Evolutionary conservation across 2,888 invertebrate species (phyloP), one percentile per base, ranked within the genome.

Genomic region (Philonicus albiceps): DNA sequence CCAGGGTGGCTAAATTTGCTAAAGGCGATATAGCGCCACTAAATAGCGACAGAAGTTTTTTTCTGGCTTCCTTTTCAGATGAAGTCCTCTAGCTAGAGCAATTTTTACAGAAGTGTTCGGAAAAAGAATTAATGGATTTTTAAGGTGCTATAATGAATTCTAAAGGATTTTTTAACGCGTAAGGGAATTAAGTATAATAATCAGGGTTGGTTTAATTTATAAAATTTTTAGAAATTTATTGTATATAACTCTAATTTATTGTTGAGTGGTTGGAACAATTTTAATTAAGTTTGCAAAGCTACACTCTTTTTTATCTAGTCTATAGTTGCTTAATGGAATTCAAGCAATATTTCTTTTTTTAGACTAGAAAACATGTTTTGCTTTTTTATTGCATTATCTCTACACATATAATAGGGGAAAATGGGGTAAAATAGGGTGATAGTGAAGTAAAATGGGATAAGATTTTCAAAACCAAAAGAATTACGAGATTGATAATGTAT

Each of bases 21-120:
- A 5, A 49, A 53, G 81, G 81, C 81, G 6, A 81, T 27, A 22
- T 81, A 53, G 34, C 81, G 55, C 34, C 81, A 81, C 81, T 55
- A 81, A 64, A 53, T 81, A 81, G 80, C 30, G 34, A 81, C 31
- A 53, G 34, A 74, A 16, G 3, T 4, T 55, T 81, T 81, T 81
- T 74, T 74, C 34, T 64, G 64, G 27, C 13, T 78, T 78, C 27
- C 49, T 78, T 49, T 78, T 49, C 22, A 27, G 78, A 49, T 27
- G 11, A 43, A 43, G 40, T 78, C 40, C 43, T 78, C 64, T 64
- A 64, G 64, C 19, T 64, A 27, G 22, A 19, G 27, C 11, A 64
- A 64, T 64, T 64, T 64, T 16, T 49, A 7, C 13, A 78, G 16
- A 49, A 76, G 37, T 40, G 34, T 76, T 76, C 22, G 13, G 22